These are phyloP conservation scores for Anguilla marmorata DNA, from an alignment of 2,797 vertebrate species.

Conservation along the genomic window DNA sequence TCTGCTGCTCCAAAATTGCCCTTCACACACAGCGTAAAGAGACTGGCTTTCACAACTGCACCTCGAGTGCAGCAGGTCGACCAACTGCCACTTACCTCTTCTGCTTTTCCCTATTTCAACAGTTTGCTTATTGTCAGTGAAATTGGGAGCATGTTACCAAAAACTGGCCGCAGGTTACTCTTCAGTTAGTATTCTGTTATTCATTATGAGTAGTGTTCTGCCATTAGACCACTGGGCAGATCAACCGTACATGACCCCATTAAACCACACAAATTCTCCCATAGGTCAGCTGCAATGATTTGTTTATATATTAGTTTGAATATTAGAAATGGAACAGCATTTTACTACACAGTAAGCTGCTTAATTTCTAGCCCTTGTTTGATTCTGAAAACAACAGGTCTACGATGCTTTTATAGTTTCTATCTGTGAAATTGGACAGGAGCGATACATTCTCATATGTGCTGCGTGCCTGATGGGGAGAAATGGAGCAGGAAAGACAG, in stretches of 20 bases:
- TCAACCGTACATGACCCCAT: neutral
- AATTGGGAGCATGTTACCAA: neutral
- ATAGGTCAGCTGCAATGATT: neutral
- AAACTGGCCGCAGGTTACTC: neutral
- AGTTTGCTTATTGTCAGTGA: neutral
- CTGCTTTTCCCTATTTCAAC: neutral
- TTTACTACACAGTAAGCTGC: neutral
- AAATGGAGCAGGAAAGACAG: neutral
- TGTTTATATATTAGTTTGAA: neutral
- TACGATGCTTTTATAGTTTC: neutral
- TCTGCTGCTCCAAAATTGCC: slow-evolving; percentile 29
- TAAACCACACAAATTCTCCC: neutral
- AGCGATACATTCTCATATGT: neutral
- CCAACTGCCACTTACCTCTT: neutral
- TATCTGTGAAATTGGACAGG: neutral
- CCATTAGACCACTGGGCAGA: neutral
- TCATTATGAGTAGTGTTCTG: neutral
- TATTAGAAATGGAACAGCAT: neutral
- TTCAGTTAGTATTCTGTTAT: neutral
- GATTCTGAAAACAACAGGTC: neutral
- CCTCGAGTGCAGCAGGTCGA: neutral
- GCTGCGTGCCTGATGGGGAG: neutral
- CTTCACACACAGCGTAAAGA: slow-evolving; percentile 20
- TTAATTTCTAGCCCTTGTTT: neutral
- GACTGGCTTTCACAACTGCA: neutral